Evolutionary conservation across 2,797 vertebrate genomes (phyloP), one percentile per base, ranked within the genome.

Genomic region (Setipinna tenuifilis): DNA sequence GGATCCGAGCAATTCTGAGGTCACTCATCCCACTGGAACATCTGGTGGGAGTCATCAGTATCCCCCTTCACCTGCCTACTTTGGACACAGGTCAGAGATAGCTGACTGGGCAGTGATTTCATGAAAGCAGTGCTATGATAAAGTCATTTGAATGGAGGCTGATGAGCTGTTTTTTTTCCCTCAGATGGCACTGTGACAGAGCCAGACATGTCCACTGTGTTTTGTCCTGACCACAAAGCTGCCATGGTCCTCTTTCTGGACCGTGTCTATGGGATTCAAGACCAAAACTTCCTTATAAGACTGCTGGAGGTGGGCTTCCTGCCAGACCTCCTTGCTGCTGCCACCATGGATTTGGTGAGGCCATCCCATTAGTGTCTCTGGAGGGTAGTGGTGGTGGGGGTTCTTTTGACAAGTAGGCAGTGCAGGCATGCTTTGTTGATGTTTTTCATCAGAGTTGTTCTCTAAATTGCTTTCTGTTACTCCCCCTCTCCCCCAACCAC

Each of bases 211-310:
- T 97, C 97, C 82, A 97, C 95, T 25, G 96, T 97, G 85, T 98
- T 99, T 95, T 98, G 97, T 93, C 98, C 98, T 82, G 97, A 99
- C 94, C 98, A 99, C 94, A 99, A 99, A 91, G 97, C 98, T 90
- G 97, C 98, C 83, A 98, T 98, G 97, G 97, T 99, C 93, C 95
- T 99, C 87, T 99, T 99, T 94, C 95, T 99, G 94, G 97, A 99
- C 93, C 96, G 98, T 75, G 98, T 99, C 91, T 99, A 99, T 88
- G 97, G 97, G 86, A 93, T 99, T 82, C 95, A 98, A 91, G 93
- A 95, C 85, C 97, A 97, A 89, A 93, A 93, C 88, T 98, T 98
- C 89, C 96, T 99, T 86, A 94, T 99, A n/a, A 96, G 95, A 80
- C 96, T 99, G 25, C 93, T 99, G 35, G 95, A 98, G 94, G 96